A percentile compares a stretch with the other conserved stretches of the same genome.
phyloP scores from a whole-genome alignment of 2,113 vertebrate genomes.

The Andinoacara biseriatus region DNA sequence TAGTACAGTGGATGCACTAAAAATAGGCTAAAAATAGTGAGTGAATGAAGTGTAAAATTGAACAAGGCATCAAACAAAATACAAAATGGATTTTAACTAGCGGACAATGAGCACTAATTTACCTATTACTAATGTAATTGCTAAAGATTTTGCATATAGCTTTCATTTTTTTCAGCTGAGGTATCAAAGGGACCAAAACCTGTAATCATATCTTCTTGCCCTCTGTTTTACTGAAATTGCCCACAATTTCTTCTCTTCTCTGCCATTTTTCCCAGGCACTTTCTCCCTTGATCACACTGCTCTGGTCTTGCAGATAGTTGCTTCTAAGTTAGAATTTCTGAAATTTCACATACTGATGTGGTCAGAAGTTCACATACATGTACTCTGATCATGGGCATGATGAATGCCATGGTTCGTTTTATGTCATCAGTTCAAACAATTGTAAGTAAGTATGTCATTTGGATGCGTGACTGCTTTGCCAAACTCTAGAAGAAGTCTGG shows the following conservation, averaged over 20 bases:
- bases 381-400: neutral
- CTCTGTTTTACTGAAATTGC: neutral
- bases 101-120: neutral
- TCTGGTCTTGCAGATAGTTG: neutral
- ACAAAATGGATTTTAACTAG: neutral
- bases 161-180: neutral
- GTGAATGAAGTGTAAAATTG: neutral
- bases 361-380: neutral
- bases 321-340: neutral
- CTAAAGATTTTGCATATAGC: neutral
- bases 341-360: neutral
- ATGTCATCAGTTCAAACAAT: neutral
- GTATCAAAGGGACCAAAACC: neutral
- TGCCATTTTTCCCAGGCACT: neutral
- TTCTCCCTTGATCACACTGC: neutral
- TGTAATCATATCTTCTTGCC: neutral
- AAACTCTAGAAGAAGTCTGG: neutral
- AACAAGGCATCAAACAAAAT: neutral
- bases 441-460: neutral
- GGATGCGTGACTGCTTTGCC: neutral
- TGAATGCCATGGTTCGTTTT: neutral
- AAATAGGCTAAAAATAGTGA: neutral
- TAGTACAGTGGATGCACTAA: neutral
- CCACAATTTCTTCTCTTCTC: neutral
- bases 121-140: neutral